These are phyloP conservation scores for Galerucella nymphaeae DNA, from an alignment of 2,888 invertebrate species.

Conservation along the genomic window DNA sequence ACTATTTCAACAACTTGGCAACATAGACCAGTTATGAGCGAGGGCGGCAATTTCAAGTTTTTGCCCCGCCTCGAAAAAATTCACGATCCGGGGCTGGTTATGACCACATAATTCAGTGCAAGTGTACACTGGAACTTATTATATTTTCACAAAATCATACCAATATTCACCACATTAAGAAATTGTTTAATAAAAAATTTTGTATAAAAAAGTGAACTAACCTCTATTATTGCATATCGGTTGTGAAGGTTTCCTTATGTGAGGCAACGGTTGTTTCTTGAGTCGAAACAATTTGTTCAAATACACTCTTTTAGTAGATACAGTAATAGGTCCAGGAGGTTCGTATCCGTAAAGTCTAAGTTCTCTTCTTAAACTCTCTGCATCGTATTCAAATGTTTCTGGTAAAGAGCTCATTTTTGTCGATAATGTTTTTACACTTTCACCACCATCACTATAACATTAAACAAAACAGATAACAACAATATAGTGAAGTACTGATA, in stretches of 20 bases:
- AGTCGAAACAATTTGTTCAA: conserved; percentile 77
- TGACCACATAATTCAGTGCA: no score
- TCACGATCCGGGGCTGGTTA: no score
- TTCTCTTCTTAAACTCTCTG: conserved; percentile 73
- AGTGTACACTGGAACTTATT: no score
- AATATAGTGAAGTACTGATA: neutral
- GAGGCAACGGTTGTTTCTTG: conserved; percentile 48
- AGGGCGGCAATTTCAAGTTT: no score
- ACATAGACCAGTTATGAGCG: no score
- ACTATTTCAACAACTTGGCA: no score
- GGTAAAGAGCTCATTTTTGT: conserved; percentile 66
- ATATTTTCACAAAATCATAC: no score
- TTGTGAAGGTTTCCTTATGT: neutral
- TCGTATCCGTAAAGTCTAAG: conserved; percentile 74
- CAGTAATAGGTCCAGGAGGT: conserved; percentile 81
- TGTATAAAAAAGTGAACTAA: conserved; percentile 40
- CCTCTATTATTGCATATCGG: conserved; percentile 48
- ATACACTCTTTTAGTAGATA: conserved; percentile 81
- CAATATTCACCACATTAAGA: no score
- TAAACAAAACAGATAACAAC: conserved; percentile 3
- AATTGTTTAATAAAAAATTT: neutral
- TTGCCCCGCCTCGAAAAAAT: no score
- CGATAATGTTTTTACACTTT: conserved; percentile 52
- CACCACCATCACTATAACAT: conserved; percentile 50
- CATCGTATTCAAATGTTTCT: conserved; percentile 74